phyloP scores from a whole-genome alignment of 2,797 vertebrate genomes.

The Allenopithecus nigroviridis region DNA sequence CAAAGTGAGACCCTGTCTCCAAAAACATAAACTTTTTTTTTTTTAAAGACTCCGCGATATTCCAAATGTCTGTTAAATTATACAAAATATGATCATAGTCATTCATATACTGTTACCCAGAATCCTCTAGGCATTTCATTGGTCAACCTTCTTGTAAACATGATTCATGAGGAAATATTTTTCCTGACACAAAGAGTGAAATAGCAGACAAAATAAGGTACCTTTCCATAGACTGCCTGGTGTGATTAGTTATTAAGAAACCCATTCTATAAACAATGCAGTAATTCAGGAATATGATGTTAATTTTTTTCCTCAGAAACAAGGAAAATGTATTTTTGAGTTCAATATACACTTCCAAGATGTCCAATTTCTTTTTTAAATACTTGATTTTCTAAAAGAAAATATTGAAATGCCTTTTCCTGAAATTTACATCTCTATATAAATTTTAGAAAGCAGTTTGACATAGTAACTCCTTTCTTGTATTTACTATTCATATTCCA shows the following conservation, averaged over 20 bases:
- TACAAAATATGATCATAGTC: not conserved
- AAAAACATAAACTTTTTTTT: not conserved
- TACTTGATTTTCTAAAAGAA: slow-evolving; percentile 40
- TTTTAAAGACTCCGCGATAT: not conserved
- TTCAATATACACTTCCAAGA: slow-evolving; percentile 25
- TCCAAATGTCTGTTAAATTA: not conserved
- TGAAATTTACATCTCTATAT: not conserved
- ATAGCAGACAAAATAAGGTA: not conserved
- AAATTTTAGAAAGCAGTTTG: not conserved
- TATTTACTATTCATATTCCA: not conserved
- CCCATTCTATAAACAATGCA: not conserved
- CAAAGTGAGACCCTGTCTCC: not conserved
- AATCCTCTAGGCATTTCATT: not conserved
- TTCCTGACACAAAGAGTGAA: not conserved
- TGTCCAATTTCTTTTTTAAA: slow-evolving; percentile 26
- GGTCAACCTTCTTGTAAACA: not conserved
- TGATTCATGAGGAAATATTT: not conserved
- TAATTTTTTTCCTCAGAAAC: not conserved
- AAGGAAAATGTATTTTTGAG: slow-evolving; percentile 27
- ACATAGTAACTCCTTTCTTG: not conserved
- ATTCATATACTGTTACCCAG: not conserved
- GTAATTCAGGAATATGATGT: not conserved
- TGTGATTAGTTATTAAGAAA: slow-evolving; percentile 20
- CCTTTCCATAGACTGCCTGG: not conserved
- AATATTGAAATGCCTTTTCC: not conserved